These are phyloP conservation scores for Formicarius rufipectus DNA, from an alignment of 2,113 vertebrate genomes.

Conservation along the genomic window DNA sequence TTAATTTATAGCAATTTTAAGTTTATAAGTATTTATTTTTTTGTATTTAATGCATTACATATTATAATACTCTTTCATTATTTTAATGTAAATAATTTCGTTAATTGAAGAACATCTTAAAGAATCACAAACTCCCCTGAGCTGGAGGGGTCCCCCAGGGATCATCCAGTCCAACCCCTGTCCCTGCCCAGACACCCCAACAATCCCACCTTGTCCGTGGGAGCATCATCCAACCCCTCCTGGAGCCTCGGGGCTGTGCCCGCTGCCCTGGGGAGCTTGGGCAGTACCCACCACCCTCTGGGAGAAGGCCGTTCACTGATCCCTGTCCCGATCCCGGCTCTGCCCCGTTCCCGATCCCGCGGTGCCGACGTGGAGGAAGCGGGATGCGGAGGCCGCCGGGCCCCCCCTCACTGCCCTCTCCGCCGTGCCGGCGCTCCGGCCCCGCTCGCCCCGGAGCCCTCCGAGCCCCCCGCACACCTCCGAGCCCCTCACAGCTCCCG, in stretches of 20 bases:
- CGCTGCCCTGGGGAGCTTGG: not conserved
- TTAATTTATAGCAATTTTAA: not conserved
- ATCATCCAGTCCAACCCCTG: rapidly evolving
- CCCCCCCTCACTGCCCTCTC: too few relatives aligned
- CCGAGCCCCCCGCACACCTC: too few relatives aligned
- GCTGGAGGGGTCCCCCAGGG: rapidly evolving
- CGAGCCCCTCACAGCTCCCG: too few relatives aligned
- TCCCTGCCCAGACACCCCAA: not conserved
- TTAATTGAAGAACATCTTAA: not conserved
- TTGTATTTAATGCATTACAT: too few relatives aligned
- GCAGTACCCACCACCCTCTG: rapidly evolving
- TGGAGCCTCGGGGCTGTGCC: not conserved
- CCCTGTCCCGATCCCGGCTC: too few relatives aligned
- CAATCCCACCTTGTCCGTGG: not conserved
- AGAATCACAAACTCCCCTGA: not conserved
- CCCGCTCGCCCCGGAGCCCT: too few relatives aligned
- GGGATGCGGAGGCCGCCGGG: too few relatives aligned
- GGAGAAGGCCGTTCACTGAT: too few relatives aligned
- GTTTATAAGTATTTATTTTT: not conserved
- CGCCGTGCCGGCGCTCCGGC: too few relatives aligned
- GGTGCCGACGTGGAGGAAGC: too few relatives aligned
- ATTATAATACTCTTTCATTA: not conserved
- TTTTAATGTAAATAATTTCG: not conserved
- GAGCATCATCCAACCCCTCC: rapidly evolving
- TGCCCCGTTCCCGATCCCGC: too few relatives aligned